Conservation (phyloP, 2,797 vertebrate genomes). For the Siniperca undulata region DNA sequence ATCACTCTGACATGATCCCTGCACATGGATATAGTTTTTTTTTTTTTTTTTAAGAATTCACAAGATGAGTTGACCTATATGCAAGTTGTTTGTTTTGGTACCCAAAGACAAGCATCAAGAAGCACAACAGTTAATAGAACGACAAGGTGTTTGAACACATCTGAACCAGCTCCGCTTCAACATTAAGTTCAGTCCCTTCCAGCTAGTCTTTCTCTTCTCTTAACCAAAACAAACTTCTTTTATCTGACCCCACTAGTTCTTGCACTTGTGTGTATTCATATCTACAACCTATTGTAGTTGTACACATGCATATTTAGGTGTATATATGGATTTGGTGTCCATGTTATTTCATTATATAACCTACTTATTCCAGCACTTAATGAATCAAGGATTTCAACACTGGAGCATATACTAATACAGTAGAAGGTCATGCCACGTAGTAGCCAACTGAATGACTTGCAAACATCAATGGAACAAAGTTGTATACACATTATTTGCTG, state of each 20-base stretch:
- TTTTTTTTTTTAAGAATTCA: not conserved
- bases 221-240: conserved; percentile 47
- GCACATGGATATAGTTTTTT: conserved; percentile 1
- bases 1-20: conserved; percentile 16
- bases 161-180: conserved; percentile 28
- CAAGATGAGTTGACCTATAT: conserved; percentile 30
- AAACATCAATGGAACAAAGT: conserved; percentile 60
- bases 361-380: conserved; percentile 61
- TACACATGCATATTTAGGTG: conserved; percentile 69
- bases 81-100: conserved; percentile 38
- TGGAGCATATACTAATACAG: conserved; percentile 46
- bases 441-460: conserved; percentile 53
- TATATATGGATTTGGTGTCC: conserved; percentile 63
- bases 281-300: conserved; percentile 60
- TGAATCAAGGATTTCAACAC: conserved; percentile 47
- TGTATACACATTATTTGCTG: conserved; percentile 66
- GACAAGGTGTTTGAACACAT: conserved; percentile 6
- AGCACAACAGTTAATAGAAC: conserved; percentile 53
- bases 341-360: conserved; percentile 65
- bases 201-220: not conserved
- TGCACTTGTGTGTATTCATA: conserved; percentile 70
- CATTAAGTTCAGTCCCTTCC: not conserved
- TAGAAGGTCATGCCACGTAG: conserved; percentile 55
- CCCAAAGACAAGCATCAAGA: conserved; percentile 57
- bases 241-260: conserved; percentile 34